Evolutionary conservation across 2,797 vertebrate species (phyloP), one percentile per base, ranked within the genome.

Genomic region (Sus cebifrons): DNA sequence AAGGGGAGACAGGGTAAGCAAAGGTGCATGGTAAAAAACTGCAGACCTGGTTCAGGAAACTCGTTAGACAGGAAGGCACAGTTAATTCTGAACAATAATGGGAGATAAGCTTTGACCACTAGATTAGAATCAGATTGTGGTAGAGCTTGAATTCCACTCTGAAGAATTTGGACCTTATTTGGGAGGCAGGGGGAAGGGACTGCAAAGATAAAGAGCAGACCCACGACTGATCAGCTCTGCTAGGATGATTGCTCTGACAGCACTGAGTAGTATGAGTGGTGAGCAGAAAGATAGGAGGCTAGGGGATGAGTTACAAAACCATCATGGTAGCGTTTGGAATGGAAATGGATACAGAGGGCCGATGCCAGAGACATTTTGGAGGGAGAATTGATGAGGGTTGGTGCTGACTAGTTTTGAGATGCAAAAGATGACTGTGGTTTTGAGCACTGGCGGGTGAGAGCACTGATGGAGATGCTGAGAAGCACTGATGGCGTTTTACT

Each of bases 21-120:
- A 67, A 74, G 13, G 74, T 67, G 21, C 56, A 49, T 6, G 27
- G 74, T 15, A 25, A 85, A 68, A 64, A 67, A 86, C 32, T 23
- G 20, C 75, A 78, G 71, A 73, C 71, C 75, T 82, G 89, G 83
- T 49, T 96, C 36, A 23, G 52, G 32, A 91, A 97, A 96, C 84
- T 87, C 65, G 91, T 91, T 85, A 81, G 95, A 93, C 95, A 52
- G 93, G 96, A 97, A 97, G 81, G 75, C 67, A 86, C 16, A 40
- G 81, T 89, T 77, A 82, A 94, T 89, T 96, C 94, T 93, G n/a
- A 89, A 40, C 82, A 91, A 94, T 58, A 82, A 62, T 8, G 18
- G 70, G 74, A 86, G 89, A 82, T 86, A 65, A 94, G 54, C 89
- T 96, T 93, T 92, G 75, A 74, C 78, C 49, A 6, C n/a, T 74